These are phyloP conservation scores for Rhinoderma darwinii DNA, from an alignment of 2,113 vertebrate species.

Conservation along the genomic window DNA sequence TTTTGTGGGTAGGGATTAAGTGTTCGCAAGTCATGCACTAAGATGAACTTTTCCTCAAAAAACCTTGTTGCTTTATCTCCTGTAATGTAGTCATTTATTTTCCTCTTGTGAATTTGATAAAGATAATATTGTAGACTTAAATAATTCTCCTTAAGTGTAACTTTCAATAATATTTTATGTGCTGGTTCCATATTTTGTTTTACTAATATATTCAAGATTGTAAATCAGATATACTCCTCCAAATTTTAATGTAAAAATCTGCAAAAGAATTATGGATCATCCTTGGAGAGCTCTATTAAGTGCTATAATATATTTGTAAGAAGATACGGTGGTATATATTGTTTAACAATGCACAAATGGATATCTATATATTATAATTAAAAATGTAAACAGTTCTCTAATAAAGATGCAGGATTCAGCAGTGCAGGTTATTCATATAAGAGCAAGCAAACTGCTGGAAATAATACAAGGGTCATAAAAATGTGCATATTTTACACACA, in stretches of 20 bases:
- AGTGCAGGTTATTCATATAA: no score
- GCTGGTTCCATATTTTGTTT: constrained; percentile 19
- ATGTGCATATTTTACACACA: no score
- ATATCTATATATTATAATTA: no score
- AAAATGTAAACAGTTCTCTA: no score
- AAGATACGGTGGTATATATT: background rate
- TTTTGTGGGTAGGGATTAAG: background rate
- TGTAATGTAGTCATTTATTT: constrained; percentile 22
- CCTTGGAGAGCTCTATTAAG: background rate
- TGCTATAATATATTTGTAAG: background rate
- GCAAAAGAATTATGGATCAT: constrained; percentile 5
- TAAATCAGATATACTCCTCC: constrained; percentile 22
- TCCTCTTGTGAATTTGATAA: background rate
- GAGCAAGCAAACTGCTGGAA: no score
- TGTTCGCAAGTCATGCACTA: background rate
- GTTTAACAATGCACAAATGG: background rate
- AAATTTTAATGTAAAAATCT: background rate
- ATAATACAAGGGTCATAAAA: no score
- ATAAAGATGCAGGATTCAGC: no score
- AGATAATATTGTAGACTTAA: constrained; percentile 31
- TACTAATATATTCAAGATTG: constrained; percentile 18
- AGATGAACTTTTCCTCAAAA: constrained; percentile 10
- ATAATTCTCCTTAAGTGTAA: constrained; percentile 8
- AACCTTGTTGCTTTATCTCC: background rate
- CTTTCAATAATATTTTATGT: constrained; percentile 31